phyloP scores from a whole-genome alignment of 2,888 invertebrate genomes.

The Agrilus mali region DNA sequence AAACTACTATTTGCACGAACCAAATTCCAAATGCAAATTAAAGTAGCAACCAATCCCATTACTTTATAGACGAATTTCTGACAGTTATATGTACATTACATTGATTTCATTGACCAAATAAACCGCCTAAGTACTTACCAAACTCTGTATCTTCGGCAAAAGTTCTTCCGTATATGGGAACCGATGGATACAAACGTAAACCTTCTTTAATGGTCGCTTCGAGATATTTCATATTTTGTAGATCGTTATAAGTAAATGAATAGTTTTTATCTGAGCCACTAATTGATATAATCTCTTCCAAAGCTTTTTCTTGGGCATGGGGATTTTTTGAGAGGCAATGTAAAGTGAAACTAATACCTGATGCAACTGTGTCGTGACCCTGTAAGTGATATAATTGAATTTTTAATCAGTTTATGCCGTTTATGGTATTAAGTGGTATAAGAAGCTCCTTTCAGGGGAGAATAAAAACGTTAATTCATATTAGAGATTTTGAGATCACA shows the following conservation, averaged over 20 bases:
- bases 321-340: constrained; percentile 33
- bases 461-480: no score
- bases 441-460: no score
- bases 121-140: constrained; percentile 13
- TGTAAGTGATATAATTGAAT: constrained; percentile 18
- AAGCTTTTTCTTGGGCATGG: constrained; percentile 33
- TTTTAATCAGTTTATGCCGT: not conserved
- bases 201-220: constrained; percentile 42
- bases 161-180: constrained; percentile 36
- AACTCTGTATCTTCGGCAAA: constrained; percentile 29
- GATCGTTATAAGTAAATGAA: constrained; percentile 24
- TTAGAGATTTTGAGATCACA: no score
- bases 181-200: constrained; percentile 40
- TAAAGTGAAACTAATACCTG: constrained; percentile 34
- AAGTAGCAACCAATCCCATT: no score
- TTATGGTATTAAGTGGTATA: no score
- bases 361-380: constrained; percentile 39
- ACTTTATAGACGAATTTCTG: not conserved
- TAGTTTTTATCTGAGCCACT: constrained; percentile 21
- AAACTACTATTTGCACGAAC: no score
- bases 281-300: constrained; percentile 28
- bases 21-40: no score
- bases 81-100: no score
- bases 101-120: not conserved
- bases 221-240: constrained; percentile 41